Conservation (phyloP, 2,797 vertebrate species). For the Pipistrellus nathusii region DNA sequence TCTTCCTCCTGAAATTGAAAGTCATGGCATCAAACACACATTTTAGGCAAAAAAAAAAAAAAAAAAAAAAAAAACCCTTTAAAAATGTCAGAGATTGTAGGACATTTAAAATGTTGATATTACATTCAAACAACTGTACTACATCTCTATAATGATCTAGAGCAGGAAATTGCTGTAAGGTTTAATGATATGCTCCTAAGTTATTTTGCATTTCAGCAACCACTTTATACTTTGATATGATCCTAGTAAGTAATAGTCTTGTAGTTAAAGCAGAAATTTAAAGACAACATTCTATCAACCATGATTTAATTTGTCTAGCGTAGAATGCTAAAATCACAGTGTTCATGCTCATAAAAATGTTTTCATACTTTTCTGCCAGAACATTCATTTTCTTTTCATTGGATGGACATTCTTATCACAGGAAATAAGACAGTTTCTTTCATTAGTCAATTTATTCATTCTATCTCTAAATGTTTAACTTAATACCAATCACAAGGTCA, state of each 20-base stretch:
- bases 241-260: neutral
- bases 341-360: neutral
- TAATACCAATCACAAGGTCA: too few relatives aligned
- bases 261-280: slow-evolving; percentile 36
- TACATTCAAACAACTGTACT: neutral
- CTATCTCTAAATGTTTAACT: neutral
- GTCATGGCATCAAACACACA: neutral
- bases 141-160: neutral
- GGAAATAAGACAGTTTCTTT: neutral
- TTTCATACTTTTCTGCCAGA: neutral
- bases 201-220: neutral
- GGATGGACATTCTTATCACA: neutral
- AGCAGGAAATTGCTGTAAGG: neutral
- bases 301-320: neutral
- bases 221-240: neutral
- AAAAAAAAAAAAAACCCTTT: neutral
- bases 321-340: neutral
- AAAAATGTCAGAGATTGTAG: neutral
- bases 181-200: slow-evolving; percentile 35
- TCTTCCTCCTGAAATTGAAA: neutral
- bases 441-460: neutral
- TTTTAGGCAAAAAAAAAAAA: neutral
- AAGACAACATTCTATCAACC: neutral
- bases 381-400: neutral
- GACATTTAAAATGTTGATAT: neutral